These are phyloP conservation scores for Seriola dumerili DNA, from an alignment of 2,113 vertebrate species.

Conservation along the genomic window DNA sequence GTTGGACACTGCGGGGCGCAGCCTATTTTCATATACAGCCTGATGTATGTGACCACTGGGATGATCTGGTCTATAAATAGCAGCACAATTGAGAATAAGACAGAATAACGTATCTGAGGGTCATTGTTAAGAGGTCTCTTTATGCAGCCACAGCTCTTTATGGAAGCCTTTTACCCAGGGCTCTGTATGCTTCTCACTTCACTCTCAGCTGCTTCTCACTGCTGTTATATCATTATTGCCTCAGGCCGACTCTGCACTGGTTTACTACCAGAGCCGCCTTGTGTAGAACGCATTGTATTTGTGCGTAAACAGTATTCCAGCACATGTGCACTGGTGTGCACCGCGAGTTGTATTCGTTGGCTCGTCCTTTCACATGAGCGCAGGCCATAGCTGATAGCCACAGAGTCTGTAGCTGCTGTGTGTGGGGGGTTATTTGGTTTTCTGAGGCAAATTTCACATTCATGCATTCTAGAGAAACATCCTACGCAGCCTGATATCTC, in stretches of 20 bases:
- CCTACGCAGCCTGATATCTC: constrained; percentile 11
- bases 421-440: background rate
- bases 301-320: constrained; percentile 21
- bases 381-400: background rate
- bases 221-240: constrained; percentile 31
- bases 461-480: constrained; percentile 17
- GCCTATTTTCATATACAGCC: background rate
- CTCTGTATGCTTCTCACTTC: constrained; percentile 30
- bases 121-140: constrained; percentile 38
- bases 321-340: constrained; percentile 34
- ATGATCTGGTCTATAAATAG: constrained; percentile 16
- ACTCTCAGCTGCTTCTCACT: constrained; percentile 12
- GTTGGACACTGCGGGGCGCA: background rate
- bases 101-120: constrained; percentile 6
- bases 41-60: constrained; percentile 1
- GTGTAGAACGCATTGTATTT: constrained; percentile 50
- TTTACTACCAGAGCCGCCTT: constrained; percentile 18
- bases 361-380: constrained; percentile 20
- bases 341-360: constrained; percentile 19
- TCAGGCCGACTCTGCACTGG: constrained; percentile 28
- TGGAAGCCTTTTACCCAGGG: constrained; percentile 53
- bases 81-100: constrained; percentile 11
- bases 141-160: constrained; percentile 38
- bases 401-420: constrained; percentile 10
- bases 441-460: constrained; percentile 27